Evolutionary conservation across 2,113 vertebrate genomes (phyloP), one percentile per base, ranked within the genome.

Genomic region (Clinocottus analis): DNA sequence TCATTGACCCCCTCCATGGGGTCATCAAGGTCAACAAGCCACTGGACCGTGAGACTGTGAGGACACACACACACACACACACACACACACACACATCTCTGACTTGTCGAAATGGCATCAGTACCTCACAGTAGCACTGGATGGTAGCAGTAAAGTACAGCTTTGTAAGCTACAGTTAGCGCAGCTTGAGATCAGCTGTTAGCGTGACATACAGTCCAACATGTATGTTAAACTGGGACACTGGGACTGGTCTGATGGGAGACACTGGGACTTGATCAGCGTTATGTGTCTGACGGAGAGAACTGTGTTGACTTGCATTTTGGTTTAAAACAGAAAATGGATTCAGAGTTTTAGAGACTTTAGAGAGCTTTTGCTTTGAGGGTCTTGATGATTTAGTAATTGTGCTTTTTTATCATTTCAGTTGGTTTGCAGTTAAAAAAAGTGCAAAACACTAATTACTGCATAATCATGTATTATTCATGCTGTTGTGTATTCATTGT

Each of bases 1-100:
- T 95, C 1, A 94, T 99, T 47, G 97, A 98, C 92, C 96, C 97
- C 59, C 82, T 94, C 79, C 87, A 93, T 66, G 98, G 97, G 49
- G 94, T 97, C 5, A 94, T 99, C 90, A 97, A 96, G 67, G 96
- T 99, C 87, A 97, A 98, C 91, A 97, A 98, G 91, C 97, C 95
- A 74, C 95, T 99, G 93, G 98, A 99, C 90, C 93, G 97, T 82
- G 98, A 99, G 94, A 95, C 90, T 91, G 98, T 99, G 92, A 96
- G 97, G 55, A 70, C 12, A 35, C 17, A 41, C 41, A 70, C n/a
- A 39, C 27, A 49, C 29, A 67, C 29, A 68, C 47, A 62, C 39
- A 31, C 47, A 25, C 47, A 37, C 6, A 31, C 31, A 17, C 29
- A 37, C 11, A 25, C 23, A 51, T 21, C 23, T 25, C 51, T 27